A percentile compares a stretch with the other conserved stretches of the same genome.
phyloP scores from a whole-genome alignment of 2,797 vertebrate species.

The Cynopterus sphinx region DNA sequence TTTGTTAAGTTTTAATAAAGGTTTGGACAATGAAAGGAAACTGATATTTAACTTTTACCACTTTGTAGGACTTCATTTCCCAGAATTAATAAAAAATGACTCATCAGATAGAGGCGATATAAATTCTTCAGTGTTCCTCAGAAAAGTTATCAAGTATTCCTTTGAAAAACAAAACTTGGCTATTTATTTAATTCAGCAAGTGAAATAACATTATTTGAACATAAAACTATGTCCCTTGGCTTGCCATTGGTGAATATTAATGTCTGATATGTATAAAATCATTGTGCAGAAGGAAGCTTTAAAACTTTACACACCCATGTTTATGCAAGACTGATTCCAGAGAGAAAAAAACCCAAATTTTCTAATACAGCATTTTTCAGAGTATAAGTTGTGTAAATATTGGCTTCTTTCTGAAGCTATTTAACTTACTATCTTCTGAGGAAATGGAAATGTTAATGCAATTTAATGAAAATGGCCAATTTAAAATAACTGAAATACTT shows the following conservation, averaged over 20 bases:
- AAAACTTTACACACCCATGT: background rate
- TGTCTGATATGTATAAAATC: background rate
- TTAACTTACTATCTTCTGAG: background rate
- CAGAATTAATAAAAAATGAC: constrained; percentile 25
- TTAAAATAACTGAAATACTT: constrained; percentile 13
- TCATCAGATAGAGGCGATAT: background rate
- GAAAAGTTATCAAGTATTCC: background rate
- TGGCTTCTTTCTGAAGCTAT: background rate
- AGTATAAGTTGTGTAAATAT: background rate
- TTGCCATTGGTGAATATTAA: constrained; percentile 31
- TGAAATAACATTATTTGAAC: background rate
- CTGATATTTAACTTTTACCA: constrained; percentile 11
- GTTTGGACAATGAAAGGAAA: background rate
- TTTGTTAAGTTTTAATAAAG: constrained; percentile 56
- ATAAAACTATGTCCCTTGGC: background rate
- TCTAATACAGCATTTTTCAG: background rate
- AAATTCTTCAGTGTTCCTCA: background rate
- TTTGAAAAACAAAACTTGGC: constrained; percentile 4
- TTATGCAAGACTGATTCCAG: background rate
- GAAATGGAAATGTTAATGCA: background rate
- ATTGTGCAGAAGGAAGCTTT: background rate
- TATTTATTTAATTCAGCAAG: constrained; percentile 53
- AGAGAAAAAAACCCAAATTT: background rate
- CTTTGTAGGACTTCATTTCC: background rate
- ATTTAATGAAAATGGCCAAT: background rate